These are phyloP conservation scores for Chelonus formosanus DNA, from an alignment of 2,888 invertebrate genomes.

Conservation along the genomic window DNA sequence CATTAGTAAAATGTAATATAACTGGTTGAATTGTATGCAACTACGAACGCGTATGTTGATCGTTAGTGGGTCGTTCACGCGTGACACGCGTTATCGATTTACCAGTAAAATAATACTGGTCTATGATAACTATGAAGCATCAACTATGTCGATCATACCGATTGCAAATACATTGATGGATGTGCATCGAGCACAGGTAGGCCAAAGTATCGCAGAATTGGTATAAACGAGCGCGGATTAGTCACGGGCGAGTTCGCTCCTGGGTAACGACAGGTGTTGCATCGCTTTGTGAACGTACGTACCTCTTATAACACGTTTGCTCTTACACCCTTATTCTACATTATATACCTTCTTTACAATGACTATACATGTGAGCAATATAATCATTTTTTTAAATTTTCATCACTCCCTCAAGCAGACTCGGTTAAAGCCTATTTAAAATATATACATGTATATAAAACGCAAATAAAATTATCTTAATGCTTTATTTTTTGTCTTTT, in stretches of 20 bases:
- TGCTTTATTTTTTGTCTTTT: neutral
- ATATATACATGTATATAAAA: no score
- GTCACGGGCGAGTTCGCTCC: constrained; percentile 57
- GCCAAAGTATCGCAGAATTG: constrained; percentile 48
- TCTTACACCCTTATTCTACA: constrained; percentile 2
- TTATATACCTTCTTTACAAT: constrained; percentile 11
- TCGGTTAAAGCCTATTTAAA: no score
- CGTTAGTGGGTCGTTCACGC: constrained; percentile 53
- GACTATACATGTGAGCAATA: no score
- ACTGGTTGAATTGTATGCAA: neutral
- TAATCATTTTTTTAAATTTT: constrained; percentile 1
- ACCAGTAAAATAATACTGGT: constrained; percentile 40
- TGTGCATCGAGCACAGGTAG: constrained; percentile 34
- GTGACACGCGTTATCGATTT: constrained; percentile 56
- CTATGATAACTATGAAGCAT: constrained; percentile 54
- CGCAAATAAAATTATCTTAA: no score
- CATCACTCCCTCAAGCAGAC: neutral
- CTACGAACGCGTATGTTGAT: constrained; percentile 14
- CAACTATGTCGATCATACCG: constrained; percentile 53
- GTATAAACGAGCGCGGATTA: constrained; percentile 54
- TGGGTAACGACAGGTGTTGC: constrained; percentile 61
- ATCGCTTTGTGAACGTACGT: constrained; percentile 18
- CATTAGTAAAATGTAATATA: no score
- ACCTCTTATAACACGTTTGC: constrained; percentile 2
- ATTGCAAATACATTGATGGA: constrained; percentile 41